Percentiles rank a stretch among this genome's conserved stretches.
Conservation (phyloP, 2,797 vertebrate species). For the Sarcoramphus papa region DNA sequence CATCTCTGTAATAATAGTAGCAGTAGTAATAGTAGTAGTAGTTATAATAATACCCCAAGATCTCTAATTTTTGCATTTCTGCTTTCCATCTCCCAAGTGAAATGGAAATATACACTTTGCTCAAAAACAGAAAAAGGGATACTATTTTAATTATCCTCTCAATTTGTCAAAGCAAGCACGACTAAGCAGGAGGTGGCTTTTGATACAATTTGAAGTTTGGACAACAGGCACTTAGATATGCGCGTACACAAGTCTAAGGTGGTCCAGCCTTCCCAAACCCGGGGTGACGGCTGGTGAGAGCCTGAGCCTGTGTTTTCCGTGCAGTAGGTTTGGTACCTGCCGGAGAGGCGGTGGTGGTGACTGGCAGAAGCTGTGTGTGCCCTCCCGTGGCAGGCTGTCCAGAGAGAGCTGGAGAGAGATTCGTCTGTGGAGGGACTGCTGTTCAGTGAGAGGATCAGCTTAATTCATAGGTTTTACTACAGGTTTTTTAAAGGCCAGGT, state of each 20-base stretch:
- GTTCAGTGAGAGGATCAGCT: background rate
- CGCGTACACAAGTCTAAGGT: fast-evolving
- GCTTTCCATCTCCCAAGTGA: background rate
- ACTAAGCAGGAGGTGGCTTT: background rate
- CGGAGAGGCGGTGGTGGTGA: background rate
- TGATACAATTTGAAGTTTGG: background rate
- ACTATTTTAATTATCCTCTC: background rate
- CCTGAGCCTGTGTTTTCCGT: background rate
- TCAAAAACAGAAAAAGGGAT: background rate
- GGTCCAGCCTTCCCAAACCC: background rate
- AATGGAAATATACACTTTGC: background rate
- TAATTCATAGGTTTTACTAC: background rate
- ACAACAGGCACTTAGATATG: background rate
- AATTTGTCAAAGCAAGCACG: background rate
- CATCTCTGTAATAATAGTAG: background rate
- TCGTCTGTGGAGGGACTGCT: background rate
- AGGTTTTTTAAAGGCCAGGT: background rate
- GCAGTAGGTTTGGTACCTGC: background rate
- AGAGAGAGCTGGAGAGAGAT: background rate
- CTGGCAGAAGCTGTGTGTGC: background rate
- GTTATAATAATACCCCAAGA: background rate
- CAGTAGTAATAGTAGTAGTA: background rate
- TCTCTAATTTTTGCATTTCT: background rate
- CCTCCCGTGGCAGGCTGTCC: background rate
- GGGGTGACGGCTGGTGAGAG: background rate